These are phyloP conservation scores for Echinops telfairi DNA, from an alignment of 2,113 vertebrate genomes.

Conservation along the genomic window DNA sequence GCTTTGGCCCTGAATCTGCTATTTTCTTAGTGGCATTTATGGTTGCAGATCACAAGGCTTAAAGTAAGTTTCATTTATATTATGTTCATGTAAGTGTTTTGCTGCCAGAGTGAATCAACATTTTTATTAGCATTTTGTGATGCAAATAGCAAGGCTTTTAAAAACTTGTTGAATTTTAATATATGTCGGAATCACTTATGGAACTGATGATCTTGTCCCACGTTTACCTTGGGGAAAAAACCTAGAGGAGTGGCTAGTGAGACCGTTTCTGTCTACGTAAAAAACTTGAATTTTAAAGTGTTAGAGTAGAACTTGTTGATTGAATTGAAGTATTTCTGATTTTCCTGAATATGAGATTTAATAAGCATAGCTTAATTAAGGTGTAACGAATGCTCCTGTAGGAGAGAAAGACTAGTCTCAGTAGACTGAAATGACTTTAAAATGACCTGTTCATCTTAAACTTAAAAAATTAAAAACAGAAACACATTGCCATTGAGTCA, in stretches of 20 bases:
- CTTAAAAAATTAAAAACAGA: too few species aligned
- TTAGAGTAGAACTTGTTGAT: neutral
- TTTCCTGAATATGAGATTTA: constrained; percentile 36
- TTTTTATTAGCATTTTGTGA: constrained; percentile 71
- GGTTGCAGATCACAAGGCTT: neutral
- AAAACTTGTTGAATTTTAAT: constrained; percentile 68
- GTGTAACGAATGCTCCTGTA: constrained; percentile 4
- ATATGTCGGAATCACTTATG: constrained; percentile 50
- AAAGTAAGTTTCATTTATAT: constrained; percentile 38
- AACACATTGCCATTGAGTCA: too few species aligned
- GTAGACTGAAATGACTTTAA: constrained; percentile 50
- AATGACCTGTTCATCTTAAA: constrained; percentile 14
- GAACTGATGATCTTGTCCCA: constrained; percentile 32
- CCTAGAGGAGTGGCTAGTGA: neutral
- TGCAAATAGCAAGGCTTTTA: constrained; percentile 71
- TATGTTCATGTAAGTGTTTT: constrained; percentile 54
- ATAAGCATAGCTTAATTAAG: constrained; percentile 48
- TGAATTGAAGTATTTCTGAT: neutral
- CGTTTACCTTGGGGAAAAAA: constrained; percentile 4
- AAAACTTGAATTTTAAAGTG: constrained; percentile 26
- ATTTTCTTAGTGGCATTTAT: constrained; percentile 14
- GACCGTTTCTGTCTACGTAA: neutral
- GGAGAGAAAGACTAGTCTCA: constrained; percentile 50
- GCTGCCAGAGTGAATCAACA: constrained; percentile 58
- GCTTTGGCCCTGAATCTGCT: neutral